These are phyloP conservation scores for Azemiops feae DNA, from an alignment of 2,113 vertebrate species.

Conservation along the genomic window DNA sequence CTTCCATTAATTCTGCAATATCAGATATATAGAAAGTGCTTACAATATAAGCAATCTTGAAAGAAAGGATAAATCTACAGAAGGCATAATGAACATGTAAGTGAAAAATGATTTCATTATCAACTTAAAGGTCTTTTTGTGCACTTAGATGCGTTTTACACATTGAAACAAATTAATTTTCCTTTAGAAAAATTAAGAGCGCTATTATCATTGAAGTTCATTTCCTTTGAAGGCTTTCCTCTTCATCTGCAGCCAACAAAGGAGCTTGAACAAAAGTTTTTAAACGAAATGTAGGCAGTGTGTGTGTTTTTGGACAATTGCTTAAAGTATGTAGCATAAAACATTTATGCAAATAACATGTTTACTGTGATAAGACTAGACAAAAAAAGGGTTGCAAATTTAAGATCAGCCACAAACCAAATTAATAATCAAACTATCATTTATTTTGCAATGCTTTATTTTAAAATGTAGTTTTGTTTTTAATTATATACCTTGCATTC, in stretches of 20 bases:
- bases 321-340: neutral
- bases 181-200: neutral
- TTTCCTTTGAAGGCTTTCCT: neutral
- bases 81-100: neutral
- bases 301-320: neutral
- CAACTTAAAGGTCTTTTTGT: neutral
- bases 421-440: neutral
- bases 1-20: neutral
- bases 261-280: neutral
- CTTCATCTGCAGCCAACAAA: neutral
- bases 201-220: neutral
- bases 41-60: neutral
- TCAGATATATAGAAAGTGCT: neutral
- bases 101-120: neutral
- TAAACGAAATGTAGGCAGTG: neutral
- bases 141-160: neutral
- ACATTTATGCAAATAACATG: neutral
- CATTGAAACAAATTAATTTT: neutral
- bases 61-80: neutral
- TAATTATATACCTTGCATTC: constrained; percentile 5
- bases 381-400: neutral
- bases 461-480: neutral
- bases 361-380: neutral
- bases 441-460: neutral
- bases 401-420: neutral